Base-by-base conservation (phyloP, 2,888 invertebrate genomes). In the Drosophila testacea region DNA sequence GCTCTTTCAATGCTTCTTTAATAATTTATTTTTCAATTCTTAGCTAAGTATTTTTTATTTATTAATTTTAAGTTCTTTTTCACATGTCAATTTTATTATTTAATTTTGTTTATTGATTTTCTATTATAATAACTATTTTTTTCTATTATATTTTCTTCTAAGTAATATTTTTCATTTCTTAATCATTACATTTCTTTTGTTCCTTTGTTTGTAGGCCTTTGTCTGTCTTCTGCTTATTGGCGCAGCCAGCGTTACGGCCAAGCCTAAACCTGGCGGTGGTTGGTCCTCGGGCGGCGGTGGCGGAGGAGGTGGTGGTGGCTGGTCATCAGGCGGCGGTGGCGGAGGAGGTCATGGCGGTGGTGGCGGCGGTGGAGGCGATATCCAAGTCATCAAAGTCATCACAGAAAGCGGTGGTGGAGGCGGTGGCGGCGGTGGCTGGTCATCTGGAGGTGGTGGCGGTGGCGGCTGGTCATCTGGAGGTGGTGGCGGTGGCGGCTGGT, bases 211-310 rank as follows among this genome's bases (percentile, higher is more conserved):
- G 30, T 60, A 91, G 92, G 90, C 90, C 52, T 91, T 91, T 77
- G 86, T 92, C 59, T 91, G 91, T 85, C 81, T 91, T 63, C 71
- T 92, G 61, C 73, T 91, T 42, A 85, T 91, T 66, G 91, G 92
- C 63, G 91, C 81, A 28, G 91, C 91, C 70, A 89, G 91, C 46
- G 91, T 91, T 1, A 75, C 89, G 46, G 90, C 89, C 56, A 91
- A 91, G 56, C 91, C 91, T 2, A 92, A 89, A 48, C 92, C 91
- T 4, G 86, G 82, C 6, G 88, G 90, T n/a, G 83, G 88, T 34
- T 85, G 78, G 77, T 89, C 88, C 2, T 84, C 83, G 0, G 63
- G 87, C 4, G 86, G 83, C 1, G 78, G 81, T n/a, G 76, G 80
- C 0, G 81, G 85, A 0, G 90, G 88, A 0, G 84, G 90, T 1